Conservation (phyloP, 2,888 invertebrate genomes). For the Crossocerus cetratus region DNA sequence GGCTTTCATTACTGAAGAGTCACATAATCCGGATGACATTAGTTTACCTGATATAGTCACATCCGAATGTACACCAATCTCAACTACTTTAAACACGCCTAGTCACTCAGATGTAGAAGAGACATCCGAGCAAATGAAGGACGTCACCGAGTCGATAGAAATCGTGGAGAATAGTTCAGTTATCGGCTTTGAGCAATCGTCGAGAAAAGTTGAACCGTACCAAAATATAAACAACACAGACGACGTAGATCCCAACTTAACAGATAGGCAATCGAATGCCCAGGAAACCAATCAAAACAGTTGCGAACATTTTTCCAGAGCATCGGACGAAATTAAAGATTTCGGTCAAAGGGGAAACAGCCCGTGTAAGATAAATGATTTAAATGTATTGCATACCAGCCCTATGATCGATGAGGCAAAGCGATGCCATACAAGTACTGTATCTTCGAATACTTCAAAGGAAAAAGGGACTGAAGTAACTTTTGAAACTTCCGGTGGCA, state of each 20-base stretch:
- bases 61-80: constrained; percentile 72
- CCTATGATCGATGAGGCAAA: too few species aligned
- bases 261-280: too few species aligned
- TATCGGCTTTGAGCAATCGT: constrained; percentile 72
- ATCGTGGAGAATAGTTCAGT: constrained; percentile 72
- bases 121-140: constrained; percentile 62
- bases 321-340: too few species aligned
- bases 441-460: background rate
- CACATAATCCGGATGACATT: constrained; percentile 73
- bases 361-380: too few species aligned
- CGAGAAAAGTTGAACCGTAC: constrained; percentile 66
- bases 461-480: too few species aligned
- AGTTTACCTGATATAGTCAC: constrained; percentile 73
- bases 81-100: constrained; percentile 74
- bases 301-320: too few species aligned
- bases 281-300: too few species aligned
- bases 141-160: constrained; percentile 71
- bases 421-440: background rate
- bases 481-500: too few species aligned
- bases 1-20: constrained; percentile 67
- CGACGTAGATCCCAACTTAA: constrained; percentile 32
- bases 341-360: too few species aligned
- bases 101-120: constrained; percentile 74
- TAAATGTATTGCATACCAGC: too few species aligned
- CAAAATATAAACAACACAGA: constrained; percentile 57